Evolutionary conservation across 2,888 invertebrate genomes (phyloP), one percentile per base, ranked within the genome.

Genomic region (Eupithecia exiguata): DNA sequence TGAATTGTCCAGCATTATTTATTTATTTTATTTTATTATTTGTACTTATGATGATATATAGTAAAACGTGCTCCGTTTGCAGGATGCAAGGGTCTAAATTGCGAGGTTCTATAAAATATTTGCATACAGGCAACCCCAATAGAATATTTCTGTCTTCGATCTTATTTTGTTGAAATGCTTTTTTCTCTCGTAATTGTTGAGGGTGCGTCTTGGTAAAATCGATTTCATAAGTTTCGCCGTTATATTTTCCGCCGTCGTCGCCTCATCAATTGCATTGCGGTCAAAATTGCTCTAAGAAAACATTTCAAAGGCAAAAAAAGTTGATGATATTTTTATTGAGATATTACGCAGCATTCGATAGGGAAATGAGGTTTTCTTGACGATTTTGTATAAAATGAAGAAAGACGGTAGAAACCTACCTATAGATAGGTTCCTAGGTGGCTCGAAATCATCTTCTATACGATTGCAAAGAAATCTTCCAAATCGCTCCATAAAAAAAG

Each of bases 191-290:
- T 53, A 14, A 25, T 12, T 25, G 53, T 53, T 53, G 58, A 25
- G 21, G 58, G 25, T 25, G 58, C 58, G 25, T 5, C 5, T 12
- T 53, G 21, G 10, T 49, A 1, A n/a, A 21, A 12, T 21, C 12
- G 58, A 58, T 58, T 25, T 58, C 25, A 58, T 25, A 58, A 58
- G 25, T 58, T 58, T 14, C 69, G 71, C 46, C 71, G 66, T 66
- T 74, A 75, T 62, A 68, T 69, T 68, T 71, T 66, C 61, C n/a
- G 16, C 16, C 69, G 30, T 43, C 25, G 30, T 53, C 36, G 21
- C 69, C 63, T 21, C 71, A 69, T 72, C 74, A 58, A 69, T 72
- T 71, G 69, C 67, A 21, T 49, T 61, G 21, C 72, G 75, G 75
- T 75, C 69, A 68, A 49, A 74, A 25, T 43, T 25, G 40, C 62